phyloP scores from a whole-genome alignment of 30 jellyfish, hydroid and myxozoan genomes.

The Pseudorhiza aurosa region DNA sequence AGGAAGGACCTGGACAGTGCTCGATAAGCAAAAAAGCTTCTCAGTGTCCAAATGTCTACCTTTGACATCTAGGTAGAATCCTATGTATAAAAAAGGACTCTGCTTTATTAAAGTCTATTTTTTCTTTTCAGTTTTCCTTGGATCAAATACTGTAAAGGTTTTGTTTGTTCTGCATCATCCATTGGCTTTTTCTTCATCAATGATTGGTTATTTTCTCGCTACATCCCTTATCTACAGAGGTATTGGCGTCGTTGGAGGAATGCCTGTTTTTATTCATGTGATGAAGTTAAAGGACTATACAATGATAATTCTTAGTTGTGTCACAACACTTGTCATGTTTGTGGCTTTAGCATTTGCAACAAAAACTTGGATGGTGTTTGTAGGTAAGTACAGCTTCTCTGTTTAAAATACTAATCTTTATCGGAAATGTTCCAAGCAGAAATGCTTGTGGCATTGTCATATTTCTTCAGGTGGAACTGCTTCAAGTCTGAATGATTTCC shows the following conservation, averaged over 20 bases:
- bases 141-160: slow-evolving; percentile 57
- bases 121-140: slow-evolving; percentile 75
- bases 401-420: too few species aligned
- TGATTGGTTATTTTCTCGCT: slow-evolving; percentile 85
- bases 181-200: slow-evolving; percentile 79
- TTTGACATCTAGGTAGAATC: too few species aligned
- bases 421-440: too few species aligned
- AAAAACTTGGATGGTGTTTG: slow-evolving; percentile 78
- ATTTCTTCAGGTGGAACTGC: too few species aligned
- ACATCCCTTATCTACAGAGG: slow-evolving; percentile 51
- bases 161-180: slow-evolving; percentile 79
- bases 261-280: slow-evolving; percentile 57
- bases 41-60: too few species aligned
- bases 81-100: too few species aligned
- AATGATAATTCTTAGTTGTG: slow-evolving; percentile 44
- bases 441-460: too few species aligned
- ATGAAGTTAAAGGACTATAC: slow-evolving; percentile 69
- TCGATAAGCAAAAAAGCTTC: too few species aligned
- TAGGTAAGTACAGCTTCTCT: slow-evolving; percentile 48
- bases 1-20: too few species aligned
- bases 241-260: slow-evolving; percentile 71
- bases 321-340: slow-evolving; percentile 50
- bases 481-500: too few species aligned
- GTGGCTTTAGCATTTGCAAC: slow-evolving; percentile 64
- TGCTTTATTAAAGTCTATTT: too few species aligned